Evolutionary conservation across 2,113 vertebrate genomes (phyloP), one percentile per base, ranked within the genome.

Genomic region (Lampris incognitus): DNA sequence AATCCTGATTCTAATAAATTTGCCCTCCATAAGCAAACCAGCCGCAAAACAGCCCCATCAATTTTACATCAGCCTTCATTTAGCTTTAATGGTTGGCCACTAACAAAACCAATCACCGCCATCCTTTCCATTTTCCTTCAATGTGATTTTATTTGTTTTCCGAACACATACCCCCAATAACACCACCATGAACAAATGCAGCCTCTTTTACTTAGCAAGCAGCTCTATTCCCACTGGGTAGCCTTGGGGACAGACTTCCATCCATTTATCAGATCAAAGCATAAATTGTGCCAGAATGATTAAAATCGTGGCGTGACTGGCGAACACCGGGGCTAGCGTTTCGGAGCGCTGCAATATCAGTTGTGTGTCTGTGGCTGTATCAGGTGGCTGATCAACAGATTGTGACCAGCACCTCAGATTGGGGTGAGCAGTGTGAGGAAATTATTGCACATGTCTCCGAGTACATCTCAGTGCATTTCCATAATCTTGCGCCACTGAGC

Each of bases 41-140:
- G 78, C 48, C 44, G 2, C 78, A 84, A 88, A 87, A 88, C 86
- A 88, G 87, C 86, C 88, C 87, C 85, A 88, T 90, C 85, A 88
- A 84, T 86, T 87, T 87, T 72, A 72, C 86, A 87, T 88, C 88
- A 87, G 85, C 81, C 86, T 83, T 86, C 67, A 83, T 91, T 86
- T 83, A 64, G 79, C 83, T 83, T 24, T 91, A 91, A 91, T 91
- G 83, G 81, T 41, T 73, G 54, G 70, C 79, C 81, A 88, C 90
- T 88, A 91, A 78, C 72, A 81, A 87, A 79, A 71, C 79, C 88
- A 83, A 78, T 86, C 65, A 42, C 66, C 72, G 67, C 58, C 39
- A 50, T 62, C 57, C 66, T 41, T 57, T 9, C 3, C 9, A 48
- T 66, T 68, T 60, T 60, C 76, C 50, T 55, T 74, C 5, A 0